Base-by-base conservation (phyloP, 2,888 invertebrate genomes). In the Harpalus rubripes region DNA sequence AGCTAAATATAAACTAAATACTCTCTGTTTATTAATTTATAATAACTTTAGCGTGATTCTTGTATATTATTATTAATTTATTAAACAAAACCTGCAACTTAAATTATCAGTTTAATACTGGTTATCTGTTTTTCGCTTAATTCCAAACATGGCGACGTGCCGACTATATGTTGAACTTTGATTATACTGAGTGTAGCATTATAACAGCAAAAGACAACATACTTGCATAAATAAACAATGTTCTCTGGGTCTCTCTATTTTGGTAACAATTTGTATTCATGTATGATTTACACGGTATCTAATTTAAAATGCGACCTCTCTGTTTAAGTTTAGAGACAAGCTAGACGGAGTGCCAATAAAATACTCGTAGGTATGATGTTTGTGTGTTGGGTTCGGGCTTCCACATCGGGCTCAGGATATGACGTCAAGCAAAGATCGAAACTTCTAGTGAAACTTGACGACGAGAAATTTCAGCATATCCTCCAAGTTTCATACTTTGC, bases 401-500 rank as follows among this genome's bases (percentile, higher is more conserved):
- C 32, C 32, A 32, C 32, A 63, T 65, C 8, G 18, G 26, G 22
- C 26, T n/a, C 65, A 65, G 65, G 65, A 39, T 65, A 32, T 65
- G 18, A 65, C 65, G 65, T 26, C 7, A 65, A 65, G 26, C 65
- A 65, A 65, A 65, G 65, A 65, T 65, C 32, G 32, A 65, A 65
- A 65, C 65, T 65, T 65, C 8, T 5, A 32, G 26, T 26, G 65
- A 65, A 65, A 65, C 65, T 65, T 65, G 63, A 10, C 26, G 18
- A 63, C 63, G 26, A 26, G 65, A 65, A 63, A 65, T 65, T 22
- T 65, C 65, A 65, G 26, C 65, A 65, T 32, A 65, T 65, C 65
- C 26, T 32, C 26, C n/a, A 65, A 65, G 65, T 65, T 65, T 65
- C 65, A 65, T 12, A 65, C 32, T 65, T 26, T 65, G 15, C 16